Conservation (phyloP, 2,113 vertebrate species). For the Sebastes schlegelii region DNA sequence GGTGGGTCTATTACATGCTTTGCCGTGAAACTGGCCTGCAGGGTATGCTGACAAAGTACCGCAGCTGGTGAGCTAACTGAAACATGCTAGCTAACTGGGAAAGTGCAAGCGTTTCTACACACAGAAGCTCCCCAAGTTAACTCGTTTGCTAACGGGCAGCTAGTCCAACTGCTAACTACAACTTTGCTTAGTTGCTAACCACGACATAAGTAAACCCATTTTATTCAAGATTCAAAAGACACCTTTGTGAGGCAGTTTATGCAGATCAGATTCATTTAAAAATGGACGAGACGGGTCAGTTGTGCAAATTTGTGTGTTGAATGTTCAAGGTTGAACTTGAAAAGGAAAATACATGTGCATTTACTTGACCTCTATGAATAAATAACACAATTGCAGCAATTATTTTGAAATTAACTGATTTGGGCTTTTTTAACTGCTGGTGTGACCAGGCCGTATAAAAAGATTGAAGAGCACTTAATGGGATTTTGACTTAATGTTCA, state of each 20-base stretch:
- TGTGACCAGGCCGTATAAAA: neutral
- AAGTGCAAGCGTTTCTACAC: no score
- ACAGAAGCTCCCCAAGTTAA: no score
- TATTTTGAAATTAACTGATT: neutral
- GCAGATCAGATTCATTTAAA: neutral
- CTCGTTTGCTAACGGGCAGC: no score
- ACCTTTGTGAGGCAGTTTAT: neutral
- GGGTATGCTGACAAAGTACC: no score
- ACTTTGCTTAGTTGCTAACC: no score
- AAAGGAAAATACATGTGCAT: neutral
- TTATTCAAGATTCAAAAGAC: neutral
- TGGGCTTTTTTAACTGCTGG: neutral
- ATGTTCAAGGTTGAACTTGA: neutral
- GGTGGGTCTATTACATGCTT: no score
- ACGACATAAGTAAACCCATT: no score
- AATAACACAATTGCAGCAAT: neutral
- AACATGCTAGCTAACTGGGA: no score
- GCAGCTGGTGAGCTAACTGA: no score
- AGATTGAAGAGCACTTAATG: neutral
- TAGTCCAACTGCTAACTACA: no score
- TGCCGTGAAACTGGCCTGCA: no score
- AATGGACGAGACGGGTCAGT: neutral
- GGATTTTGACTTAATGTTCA: neutral
- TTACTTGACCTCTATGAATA: neutral
- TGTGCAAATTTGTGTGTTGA: neutral